These are phyloP conservation scores for Epinephelus fuscoguttatus DNA, from an alignment of 2,113 vertebrate genomes.

Conservation along the genomic window DNA sequence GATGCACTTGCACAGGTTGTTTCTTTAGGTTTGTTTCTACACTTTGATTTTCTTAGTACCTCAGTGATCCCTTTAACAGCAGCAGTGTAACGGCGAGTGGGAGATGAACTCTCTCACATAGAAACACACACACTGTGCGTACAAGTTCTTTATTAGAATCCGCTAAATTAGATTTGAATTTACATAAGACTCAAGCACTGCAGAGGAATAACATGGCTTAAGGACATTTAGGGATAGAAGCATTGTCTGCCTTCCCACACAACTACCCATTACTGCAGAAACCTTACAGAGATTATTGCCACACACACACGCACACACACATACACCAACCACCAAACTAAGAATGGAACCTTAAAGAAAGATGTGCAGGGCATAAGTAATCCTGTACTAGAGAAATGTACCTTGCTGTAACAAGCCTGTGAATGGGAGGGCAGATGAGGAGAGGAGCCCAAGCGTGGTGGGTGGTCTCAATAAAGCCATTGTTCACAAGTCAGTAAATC, in stretches of 20 bases:
- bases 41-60: slow-evolving; percentile 14
- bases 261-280: not conserved
- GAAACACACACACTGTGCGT: not conserved
- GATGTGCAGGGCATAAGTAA: not conserved
- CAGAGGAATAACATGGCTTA: slow-evolving; percentile 10
- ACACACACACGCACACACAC: not conserved
- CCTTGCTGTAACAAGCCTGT: slow-evolving; percentile 4
- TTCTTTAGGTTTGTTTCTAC: slow-evolving; percentile 17
- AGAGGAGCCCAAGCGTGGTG: slow-evolving; percentile 16
- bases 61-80: slow-evolving; percentile 25
- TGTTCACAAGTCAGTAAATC: slow-evolving; percentile 49
- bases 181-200: slow-evolving; percentile 18
- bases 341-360: slow-evolving; percentile 1
- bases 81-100: not conserved
- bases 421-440: not conserved
- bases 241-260: slow-evolving; percentile 15
- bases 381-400: slow-evolving; percentile 4
- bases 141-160: slow-evolving; percentile 17
- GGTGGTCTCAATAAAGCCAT: slow-evolving; percentile 44
- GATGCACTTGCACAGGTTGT: not conserved
- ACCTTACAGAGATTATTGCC: not conserved
- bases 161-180: slow-evolving; percentile 48
- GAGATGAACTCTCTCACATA: slow-evolving; percentile 5
- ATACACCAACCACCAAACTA: not conserved
- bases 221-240: slow-evolving; percentile 6